Base-by-base conservation (phyloP, 2,888 invertebrate species). In the Melangyna quadrimaculata region DNA sequence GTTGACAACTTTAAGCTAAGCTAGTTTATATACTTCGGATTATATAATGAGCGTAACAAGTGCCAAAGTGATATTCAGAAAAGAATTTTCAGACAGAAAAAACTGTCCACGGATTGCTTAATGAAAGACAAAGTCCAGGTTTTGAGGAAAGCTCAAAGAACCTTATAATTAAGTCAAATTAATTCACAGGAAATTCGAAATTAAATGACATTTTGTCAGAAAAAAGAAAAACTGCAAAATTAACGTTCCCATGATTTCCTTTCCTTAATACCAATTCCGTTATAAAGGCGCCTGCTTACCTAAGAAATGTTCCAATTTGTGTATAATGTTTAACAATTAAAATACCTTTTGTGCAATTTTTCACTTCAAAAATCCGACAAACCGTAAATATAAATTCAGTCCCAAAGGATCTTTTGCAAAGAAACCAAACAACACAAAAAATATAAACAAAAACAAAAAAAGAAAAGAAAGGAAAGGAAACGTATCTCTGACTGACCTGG, bases 271-370 rank as follows among this genome's bases (percentile, higher is more conserved):
- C 17, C 24, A 65, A 65, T 12, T n/a, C 48, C 19, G 12, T 22
- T 17, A 4, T 73, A 61, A 70, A 71, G 75, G 81, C 81, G 75
- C 81, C 65, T 57, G 4, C 2, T 27, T n/a, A 57, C 75, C 19
- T 37, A 22, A 67, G 35, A 51, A 59, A 72, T 82, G 40, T 59
- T 22, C 77, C 48, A 77, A 78, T 77, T 72, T 51, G 14, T 57
- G 48, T 37, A 29, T 45, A 45, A 43, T 45, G n/a, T 32, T 48
- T 57, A 32, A 57, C 71, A 75, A 79, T 84, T 79, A 79, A 84
- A 84, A 75, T 79, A 51, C 74, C 74, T 59, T 57, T 51, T 3
- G n/a, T n/a, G 7, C 37, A 71, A 37, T 59, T 53, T 27, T 48
- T 61, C 12, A 45, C 32, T 22, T 9, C 32, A 29, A 51, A 67